Evolutionary conservation across 2,888 invertebrate genomes (phyloP), one percentile per base, ranked within the genome.

Genomic region (Penaeus monodon): DNA sequence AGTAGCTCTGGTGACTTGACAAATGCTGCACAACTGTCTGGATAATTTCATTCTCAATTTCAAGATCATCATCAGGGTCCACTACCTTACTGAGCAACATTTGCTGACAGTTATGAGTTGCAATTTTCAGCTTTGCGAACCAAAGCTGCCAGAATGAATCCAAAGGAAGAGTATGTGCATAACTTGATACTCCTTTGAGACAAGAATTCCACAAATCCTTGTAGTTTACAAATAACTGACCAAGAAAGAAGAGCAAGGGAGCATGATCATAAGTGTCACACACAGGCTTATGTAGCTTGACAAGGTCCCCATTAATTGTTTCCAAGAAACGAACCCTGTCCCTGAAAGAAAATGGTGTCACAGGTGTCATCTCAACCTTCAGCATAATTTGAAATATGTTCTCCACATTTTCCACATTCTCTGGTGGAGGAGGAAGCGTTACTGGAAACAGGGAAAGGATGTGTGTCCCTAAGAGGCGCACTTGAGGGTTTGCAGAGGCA

Each of bases 381-480:
- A 86, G 66, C 88, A 90, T 88, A 24, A 88, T 73, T 38, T 85
- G 33, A 57, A 90, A 90, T 63, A 88, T n/a, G 44, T 73, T 85
- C 38, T 90, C 85, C 33, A 64, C 57, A 64, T 38, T 4, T 22
- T 64, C 85, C 1, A 44, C 22, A 33, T 70, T 80, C 63, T 89
- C 83, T 17, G 82, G 81, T 24, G 80, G 68, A 24, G 88, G 76
- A 65, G 85, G 79, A 7, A 87, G 33, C 2, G 63, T 81, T 8
- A 88, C 77, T 22, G 89, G 88, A 81, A 90, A 90, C 27, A 89
- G 66, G 38, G 88, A 88, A 8, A 90, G 70, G n/a, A 88, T 90
- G 64, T 88, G 88, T 12, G 85, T 63, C n/a, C 84, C 87, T n/a
- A 90, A 29, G 17, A 88, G 73, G 17, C 90, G 79, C 22, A 80